Evolutionary conservation across 1,140 invertebrate genomes (phyloP).

Genomic region (Mycetomoellerius zeteki): DNA sequence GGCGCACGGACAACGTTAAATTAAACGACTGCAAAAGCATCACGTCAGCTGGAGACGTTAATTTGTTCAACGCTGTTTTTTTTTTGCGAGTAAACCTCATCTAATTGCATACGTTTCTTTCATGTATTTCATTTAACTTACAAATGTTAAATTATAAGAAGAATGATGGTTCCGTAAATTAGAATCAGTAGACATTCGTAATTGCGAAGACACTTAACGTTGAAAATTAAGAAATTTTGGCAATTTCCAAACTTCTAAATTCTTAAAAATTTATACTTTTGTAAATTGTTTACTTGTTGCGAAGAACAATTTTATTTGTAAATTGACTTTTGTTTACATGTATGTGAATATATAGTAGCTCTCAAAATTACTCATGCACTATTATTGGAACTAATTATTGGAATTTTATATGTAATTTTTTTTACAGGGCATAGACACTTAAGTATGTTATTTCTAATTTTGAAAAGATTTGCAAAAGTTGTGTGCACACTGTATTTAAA

Average conservation of each 20-base stretch:
- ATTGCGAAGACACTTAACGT: neutral
- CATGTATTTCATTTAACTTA: neutral
- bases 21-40: constrained; percentile 47
- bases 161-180: neutral
- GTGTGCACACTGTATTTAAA: neutral
- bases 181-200: neutral
- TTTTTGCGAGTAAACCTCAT: neutral
- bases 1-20: constrained; percentile 36
- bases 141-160: neutral
- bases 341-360: too few relatives aligned
- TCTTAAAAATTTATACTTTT: neutral
- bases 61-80: constrained; percentile 31
- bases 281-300: too few relatives aligned
- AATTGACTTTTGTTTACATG: too few relatives aligned
- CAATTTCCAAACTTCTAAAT: constrained; percentile 1
- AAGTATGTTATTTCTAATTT: neutral
- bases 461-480: neutral
- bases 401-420: too few relatives aligned
- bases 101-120: constrained; percentile 16
- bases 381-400: too few relatives aligned
- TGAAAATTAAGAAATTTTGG: neutral
- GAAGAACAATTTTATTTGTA: too few relatives aligned
- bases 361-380: too few relatives aligned
- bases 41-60: constrained; percentile 18
- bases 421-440: neutral